A percentile compares a stretch with the other conserved stretches of the same genome.
phyloP scores from a whole-genome alignment of 2,888 invertebrate species.

The Synergus laeviventris region DNA sequence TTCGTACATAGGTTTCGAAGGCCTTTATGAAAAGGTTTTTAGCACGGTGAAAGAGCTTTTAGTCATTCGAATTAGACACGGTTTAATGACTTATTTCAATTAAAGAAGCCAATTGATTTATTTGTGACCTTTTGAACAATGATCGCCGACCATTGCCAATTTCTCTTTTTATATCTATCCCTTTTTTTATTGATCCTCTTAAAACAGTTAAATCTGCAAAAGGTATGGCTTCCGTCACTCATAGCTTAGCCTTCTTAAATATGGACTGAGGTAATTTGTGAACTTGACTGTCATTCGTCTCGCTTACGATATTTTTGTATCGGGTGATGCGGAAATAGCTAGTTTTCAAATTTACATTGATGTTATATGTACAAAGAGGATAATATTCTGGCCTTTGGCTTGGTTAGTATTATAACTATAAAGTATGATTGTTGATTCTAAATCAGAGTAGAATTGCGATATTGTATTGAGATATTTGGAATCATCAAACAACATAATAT shows the following conservation, averaged over 20 bases:
- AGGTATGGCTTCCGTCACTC: conserved; percentile 24
- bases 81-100: conserved; percentile 26
- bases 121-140: background rate
- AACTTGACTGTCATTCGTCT: conserved; percentile 36
- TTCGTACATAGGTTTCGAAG: conserved; percentile 20
- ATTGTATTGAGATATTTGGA: background rate
- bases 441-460: no score
- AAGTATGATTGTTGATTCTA: background rate
- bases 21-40: conserved; percentile 9
- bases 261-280: background rate
- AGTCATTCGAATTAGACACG: conserved; percentile 10
- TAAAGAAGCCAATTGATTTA: background rate
- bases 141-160: background rate
- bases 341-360: background rate
- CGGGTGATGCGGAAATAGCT: conserved; percentile 1
- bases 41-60: background rate
- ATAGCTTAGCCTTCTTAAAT: background rate
- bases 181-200: conserved; percentile 28
- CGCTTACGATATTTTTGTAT: conserved; percentile 2
- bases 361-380: background rate
- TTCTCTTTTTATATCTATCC: background rate
- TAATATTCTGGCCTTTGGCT: no score
- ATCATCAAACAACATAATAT: background rate
- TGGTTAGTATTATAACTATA: no score
- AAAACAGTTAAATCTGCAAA: background rate